Percentiles rank a stretch among this genome's conserved stretches.
Conservation (phyloP, 2,113 vertebrate species). For the Gorsachius goisagi region DNA sequence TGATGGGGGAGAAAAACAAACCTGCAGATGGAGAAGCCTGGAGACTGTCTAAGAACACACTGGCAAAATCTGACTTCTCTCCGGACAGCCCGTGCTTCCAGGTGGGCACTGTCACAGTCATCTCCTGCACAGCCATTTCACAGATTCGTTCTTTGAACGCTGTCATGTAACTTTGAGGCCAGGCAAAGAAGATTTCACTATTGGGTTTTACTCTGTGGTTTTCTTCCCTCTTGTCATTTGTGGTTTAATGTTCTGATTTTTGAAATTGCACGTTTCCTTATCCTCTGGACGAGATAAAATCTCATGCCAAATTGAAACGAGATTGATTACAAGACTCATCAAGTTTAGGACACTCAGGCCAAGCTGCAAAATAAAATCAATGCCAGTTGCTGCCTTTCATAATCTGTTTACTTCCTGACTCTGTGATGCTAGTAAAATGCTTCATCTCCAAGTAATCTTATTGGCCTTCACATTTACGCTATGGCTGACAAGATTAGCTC, state of each 20-base stretch:
- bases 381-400: conserved; percentile 27
- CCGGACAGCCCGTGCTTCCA: not conserved
- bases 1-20: not conserved
- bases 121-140: not conserved
- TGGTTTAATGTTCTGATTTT: not conserved
- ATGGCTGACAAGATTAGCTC: conserved; percentile 29
- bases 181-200: not conserved
- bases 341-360: not conserved
- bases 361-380: conserved; percentile 44
- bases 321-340: conserved; percentile 27
- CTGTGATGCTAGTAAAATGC: conserved; percentile 42
- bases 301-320: conserved; percentile 10
- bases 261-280: not conserved
- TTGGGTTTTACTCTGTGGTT: not conserved
- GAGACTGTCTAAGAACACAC: not conserved
- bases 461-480: conserved; percentile 7
- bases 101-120: not conserved
- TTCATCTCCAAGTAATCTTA: conserved; percentile 9
- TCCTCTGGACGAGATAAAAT: not conserved
- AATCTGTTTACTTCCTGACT: conserved; percentile 50
- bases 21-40: not conserved
- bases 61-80: not conserved
- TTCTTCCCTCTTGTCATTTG: not conserved
- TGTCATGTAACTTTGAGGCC: not conserved
- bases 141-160: not conserved